These are phyloP conservation scores for Zaprionus capensis DNA, from an alignment of 1,140 invertebrate genomes.

Conservation along the genomic window DNA sequence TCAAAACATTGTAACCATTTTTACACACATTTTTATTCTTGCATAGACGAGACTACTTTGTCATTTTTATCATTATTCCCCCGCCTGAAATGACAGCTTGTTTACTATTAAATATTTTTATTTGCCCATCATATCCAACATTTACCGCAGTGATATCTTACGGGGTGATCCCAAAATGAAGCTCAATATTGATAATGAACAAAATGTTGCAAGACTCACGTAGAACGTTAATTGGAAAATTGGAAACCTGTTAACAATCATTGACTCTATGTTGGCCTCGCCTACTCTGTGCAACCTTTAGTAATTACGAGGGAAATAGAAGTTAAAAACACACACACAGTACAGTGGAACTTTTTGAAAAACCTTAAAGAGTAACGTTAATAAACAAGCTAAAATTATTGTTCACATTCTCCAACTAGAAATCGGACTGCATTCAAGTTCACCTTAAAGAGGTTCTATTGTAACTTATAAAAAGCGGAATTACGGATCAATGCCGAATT, in stretches of 20 bases:
- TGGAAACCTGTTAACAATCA: slow-evolving; percentile 28
- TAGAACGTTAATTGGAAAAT: slow-evolving; percentile 20
- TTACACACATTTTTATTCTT: not conserved
- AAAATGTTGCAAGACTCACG: not conserved
- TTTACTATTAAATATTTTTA: slow-evolving; percentile 3
- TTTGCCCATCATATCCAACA: slow-evolving; percentile 4
- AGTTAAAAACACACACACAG: not conserved
- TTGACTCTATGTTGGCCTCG: slow-evolving; percentile 16
- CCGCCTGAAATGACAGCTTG: not conserved
- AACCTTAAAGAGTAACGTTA: not conserved
- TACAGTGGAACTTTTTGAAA: not conserved
- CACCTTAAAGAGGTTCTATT: not conserved
- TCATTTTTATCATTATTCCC: not conserved
- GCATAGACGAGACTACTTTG: slow-evolving; percentile 1
- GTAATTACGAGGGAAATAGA: not conserved
- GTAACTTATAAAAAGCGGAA: slow-evolving; percentile 2
- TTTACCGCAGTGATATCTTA: slow-evolving; percentile 12
- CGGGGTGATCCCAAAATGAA: not conserved
- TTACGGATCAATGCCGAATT: not conserved
- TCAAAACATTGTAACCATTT: not conserved
- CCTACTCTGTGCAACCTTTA: slow-evolving; percentile 7
- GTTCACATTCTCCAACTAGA: not conserved
- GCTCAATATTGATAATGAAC: slow-evolving; percentile 17
- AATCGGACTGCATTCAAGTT: not conserved
- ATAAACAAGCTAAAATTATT: not conserved